Evolutionary conservation across 2,888 invertebrate species (phyloP), one percentile per base, ranked within the genome.

Genomic region (Papilio gigon): DNA sequence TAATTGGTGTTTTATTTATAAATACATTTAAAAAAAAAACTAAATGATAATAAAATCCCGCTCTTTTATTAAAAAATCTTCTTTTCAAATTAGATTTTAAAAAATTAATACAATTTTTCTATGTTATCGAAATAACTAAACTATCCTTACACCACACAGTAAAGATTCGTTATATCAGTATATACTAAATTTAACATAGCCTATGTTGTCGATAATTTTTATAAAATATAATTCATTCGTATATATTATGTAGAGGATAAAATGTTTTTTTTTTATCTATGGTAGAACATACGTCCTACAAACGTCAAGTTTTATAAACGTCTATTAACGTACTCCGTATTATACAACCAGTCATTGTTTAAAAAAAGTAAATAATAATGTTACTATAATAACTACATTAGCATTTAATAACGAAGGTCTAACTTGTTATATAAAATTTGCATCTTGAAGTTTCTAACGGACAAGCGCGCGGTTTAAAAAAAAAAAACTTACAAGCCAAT

Each of bases 341-440:
- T 68, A 64, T 64, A 14, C 50, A 65, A 71, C 63, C 58, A 53
- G n/a, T 40, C 27, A 61, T 68, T 63, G 59, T 65, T 70, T 60
- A 60, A 53, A 58, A 63, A 50, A 58, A 53, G 20, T 40, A 68
- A 68, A 67, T 66, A 64, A 62, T 53, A 25, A 58, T 64, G 42
- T 53, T 59, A 70, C 22, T 60, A 66, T 40, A 37, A 47, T 61
- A 53, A 65, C 40, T 27, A 17, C 20, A 27, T 35, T 44, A 63
- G 5, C 22, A 35, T 44, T 33, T 44, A n/a, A 17, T 22, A 8
- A 53, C n/a, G 25, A n/a, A 53, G 5, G 14, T 53, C 14, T 11
- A 27, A 25, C 12, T 50, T 40, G 40, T 40, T 14, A 25, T 20
- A 27, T 47, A 22, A 47, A 22, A 27, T 40, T 14, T 12, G 27